Evolutionary conservation across 2,113 vertebrate species (phyloP).

Genomic region (Gymnorhina tibicen): DNA sequence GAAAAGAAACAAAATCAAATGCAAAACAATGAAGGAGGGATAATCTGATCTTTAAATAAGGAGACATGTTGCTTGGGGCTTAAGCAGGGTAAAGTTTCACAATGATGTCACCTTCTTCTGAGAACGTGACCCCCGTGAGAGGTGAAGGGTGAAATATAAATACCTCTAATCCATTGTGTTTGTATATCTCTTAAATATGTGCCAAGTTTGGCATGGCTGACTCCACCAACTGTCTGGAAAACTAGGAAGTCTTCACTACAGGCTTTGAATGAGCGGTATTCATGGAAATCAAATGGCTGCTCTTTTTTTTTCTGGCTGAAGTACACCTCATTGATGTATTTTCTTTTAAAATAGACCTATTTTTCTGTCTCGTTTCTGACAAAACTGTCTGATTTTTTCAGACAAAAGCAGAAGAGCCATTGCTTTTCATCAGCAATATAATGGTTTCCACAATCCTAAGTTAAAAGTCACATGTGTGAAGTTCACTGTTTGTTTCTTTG

Average conservation of each 20-base stretch:
- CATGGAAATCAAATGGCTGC: neutral
- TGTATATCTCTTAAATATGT: constrained; percentile 43
- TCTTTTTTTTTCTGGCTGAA: neutral
- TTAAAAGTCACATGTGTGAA: neutral
- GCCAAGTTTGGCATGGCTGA: constrained; percentile 36
- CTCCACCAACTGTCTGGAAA: constrained; percentile 19
- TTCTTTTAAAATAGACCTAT: neutral
- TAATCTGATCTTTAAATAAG: constrained; percentile 91
- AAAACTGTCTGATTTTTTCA: neutral
- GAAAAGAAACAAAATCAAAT: constrained; percentile 80
- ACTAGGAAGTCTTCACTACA: constrained; percentile 32
- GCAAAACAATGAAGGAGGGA: constrained; percentile 78
- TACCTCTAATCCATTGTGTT: constrained; percentile 47
- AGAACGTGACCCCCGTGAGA: constrained; percentile 58
- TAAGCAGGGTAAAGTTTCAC: constrained; percentile 79
- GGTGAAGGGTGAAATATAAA: constrained; percentile 64
- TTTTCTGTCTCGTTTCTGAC: neutral
- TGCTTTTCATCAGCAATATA: neutral
- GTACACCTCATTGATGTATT: neutral
- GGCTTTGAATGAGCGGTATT: constrained; percentile 11
- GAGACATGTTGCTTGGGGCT: constrained; percentile 79
- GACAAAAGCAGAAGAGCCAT: neutral
- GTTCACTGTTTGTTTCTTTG: neutral
- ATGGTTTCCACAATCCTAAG: neutral
- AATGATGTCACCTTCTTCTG: constrained; percentile 85